Evolutionary conservation across 2,113 vertebrate genomes (phyloP).

Genomic region (Dicentrarchus labrax): DNA sequence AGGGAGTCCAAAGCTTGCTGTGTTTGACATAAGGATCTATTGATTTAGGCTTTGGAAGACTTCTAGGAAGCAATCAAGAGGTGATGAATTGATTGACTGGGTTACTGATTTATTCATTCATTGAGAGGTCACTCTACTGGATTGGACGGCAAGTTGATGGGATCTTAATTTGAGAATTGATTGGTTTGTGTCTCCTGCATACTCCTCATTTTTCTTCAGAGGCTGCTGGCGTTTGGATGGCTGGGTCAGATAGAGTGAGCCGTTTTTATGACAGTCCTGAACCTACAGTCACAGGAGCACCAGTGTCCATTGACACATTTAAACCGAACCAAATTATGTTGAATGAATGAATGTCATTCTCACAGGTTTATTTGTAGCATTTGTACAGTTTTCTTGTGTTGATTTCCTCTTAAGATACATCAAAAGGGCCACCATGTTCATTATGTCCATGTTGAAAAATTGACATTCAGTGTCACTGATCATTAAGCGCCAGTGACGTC

Average conservation of each 20-base stretch:
- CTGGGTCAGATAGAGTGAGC: not conserved
- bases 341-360: too few relatives aligned
- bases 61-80: slow-evolving; percentile 61
- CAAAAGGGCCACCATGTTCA: not conserved
- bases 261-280: not conserved
- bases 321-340: not conserved
- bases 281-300: not conserved
- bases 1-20: not conserved
- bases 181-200: slow-evolving; percentile 15
- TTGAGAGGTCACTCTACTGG: slow-evolving; percentile 39
- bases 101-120: slow-evolving; percentile 58
- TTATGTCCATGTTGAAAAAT: not conserved
- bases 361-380: not conserved
- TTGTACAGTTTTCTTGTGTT: not conserved
- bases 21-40: slow-evolving; percentile 31
- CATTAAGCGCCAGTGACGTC: slow-evolving; percentile 35
- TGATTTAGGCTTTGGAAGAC: slow-evolving; percentile 44
- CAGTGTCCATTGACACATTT: not conserved
- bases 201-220: not conserved
- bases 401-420: slow-evolving; percentile 17
- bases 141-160: slow-evolving; percentile 40
- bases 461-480: slow-evolving; percentile 12
- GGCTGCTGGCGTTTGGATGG: not conserved
- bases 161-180: slow-evolving; percentile 63
- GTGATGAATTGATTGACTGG: slow-evolving; percentile 54